These are phyloP conservation scores for Gulo gulo DNA, from an alignment of 2,113 vertebrate species.

Conservation along the genomic window DNA sequence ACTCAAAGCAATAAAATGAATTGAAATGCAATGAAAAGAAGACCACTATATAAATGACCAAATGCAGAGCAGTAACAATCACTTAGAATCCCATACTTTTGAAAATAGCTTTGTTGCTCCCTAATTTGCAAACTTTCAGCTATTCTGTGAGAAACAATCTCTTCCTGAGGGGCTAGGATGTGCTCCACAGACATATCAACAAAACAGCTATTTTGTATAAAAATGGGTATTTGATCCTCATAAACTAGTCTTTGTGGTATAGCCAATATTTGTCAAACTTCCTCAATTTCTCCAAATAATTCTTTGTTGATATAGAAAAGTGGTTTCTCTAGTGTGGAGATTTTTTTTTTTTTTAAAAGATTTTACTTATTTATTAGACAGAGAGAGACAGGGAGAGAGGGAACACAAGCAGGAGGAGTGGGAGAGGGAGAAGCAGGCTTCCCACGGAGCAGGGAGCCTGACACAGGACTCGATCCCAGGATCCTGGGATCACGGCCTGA, in stretches of 20 bases:
- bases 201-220: neutral
- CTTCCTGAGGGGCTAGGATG: neutral
- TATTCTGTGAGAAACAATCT: neutral
- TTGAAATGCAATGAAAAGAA: neutral
- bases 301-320: neutral
- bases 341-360: neutral
- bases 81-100: neutral
- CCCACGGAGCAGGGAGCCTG: no score
- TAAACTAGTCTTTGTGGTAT: neutral
- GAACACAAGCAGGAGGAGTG: no score
- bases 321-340: neutral
- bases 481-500: no score
- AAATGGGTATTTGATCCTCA: neutral
- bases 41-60: neutral
- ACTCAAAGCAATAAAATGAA: neutral
- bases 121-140: neutral
- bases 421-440: no score
- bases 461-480: no score
- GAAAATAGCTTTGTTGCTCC: neutral
- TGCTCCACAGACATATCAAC: neutral
- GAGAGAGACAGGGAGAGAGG: no score
- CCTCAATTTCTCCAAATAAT: neutral
- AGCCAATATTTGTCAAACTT: neutral
- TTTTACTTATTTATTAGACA: no score
- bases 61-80: neutral